These are phyloP conservation scores for Solea solea DNA, from an alignment of 2,113 vertebrate genomes.

Conservation along the genomic window DNA sequence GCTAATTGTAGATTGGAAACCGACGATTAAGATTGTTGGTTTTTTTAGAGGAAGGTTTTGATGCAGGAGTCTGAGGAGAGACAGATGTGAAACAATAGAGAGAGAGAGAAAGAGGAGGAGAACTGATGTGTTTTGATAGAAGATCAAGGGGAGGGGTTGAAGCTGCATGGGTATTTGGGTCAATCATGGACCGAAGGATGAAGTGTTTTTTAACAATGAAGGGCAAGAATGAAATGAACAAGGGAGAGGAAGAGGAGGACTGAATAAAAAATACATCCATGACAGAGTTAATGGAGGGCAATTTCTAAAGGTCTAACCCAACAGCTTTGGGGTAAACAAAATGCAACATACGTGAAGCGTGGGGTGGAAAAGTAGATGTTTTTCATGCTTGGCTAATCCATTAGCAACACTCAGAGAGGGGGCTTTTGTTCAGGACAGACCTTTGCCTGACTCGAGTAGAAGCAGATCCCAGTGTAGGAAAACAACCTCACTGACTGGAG, in stretches of 20 bases:
- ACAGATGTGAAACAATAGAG: constrained; percentile 48
- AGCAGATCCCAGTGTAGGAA: constrained; percentile 17
- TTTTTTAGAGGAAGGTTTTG: not conserved
- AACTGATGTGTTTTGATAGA: constrained; percentile 52
- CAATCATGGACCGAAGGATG: constrained; percentile 56
- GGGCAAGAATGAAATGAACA: constrained; percentile 17
- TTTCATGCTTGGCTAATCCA: constrained; percentile 75
- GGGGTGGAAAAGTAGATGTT: constrained; percentile 46
- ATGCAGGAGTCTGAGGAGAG: not conserved
- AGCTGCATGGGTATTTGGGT: constrained; percentile 73
- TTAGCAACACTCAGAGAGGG: constrained; percentile 63
- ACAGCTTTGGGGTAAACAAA: constrained; percentile 20
- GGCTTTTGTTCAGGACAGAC: constrained; percentile 71
- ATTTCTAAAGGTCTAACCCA: not conserved
- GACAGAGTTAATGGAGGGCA: not conserved
- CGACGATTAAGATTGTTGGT: no score
- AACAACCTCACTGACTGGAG: not conserved
- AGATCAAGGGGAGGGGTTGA: constrained; percentile 67
- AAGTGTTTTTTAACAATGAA: constrained; percentile 57
- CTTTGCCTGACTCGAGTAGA: constrained; percentile 51
- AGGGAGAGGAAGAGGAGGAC: not conserved
- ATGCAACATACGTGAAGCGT: not conserved
- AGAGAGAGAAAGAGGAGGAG: constrained; percentile 40
- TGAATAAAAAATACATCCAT: constrained; percentile 3
- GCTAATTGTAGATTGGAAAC: no score